Evolutionary conservation across 2,797 vertebrate genomes (phyloP).

Genomic region (Lemur catta): DNA sequence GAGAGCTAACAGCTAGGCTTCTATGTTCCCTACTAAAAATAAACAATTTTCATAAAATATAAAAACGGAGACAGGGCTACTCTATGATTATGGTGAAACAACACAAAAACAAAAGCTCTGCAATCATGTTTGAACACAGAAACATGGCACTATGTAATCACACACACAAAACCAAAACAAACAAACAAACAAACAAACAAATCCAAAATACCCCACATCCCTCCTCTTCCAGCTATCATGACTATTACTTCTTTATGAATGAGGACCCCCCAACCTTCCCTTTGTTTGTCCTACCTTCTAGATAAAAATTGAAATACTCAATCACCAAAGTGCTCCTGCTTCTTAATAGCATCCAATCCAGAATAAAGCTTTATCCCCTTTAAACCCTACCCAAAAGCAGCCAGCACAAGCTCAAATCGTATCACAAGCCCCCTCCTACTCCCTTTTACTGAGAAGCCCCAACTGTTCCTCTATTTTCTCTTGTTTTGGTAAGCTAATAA

Average conservation of each 20-base stretch:
- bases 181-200: background rate
- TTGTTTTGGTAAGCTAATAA: slow-evolving; percentile 1
- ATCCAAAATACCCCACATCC: background rate
- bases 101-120: slow-evolving; percentile 24
- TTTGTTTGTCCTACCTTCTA: background rate
- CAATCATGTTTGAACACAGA: background rate
- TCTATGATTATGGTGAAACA: background rate
- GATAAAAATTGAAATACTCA: background rate
- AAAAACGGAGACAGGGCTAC: background rate
- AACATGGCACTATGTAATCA: background rate
- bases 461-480: background rate
- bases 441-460: background rate
- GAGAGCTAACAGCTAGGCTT: background rate
- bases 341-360: background rate
- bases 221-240: background rate
- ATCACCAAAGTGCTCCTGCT: background rate
- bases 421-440: background rate
- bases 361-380: background rate
- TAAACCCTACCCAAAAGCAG: background rate
- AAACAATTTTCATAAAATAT: background rate
- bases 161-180: background rate
- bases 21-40: background rate
- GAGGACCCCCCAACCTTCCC: background rate
- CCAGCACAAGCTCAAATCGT: background rate
- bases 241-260: background rate